phyloP scores from a whole-genome alignment of 2,888 invertebrate species.

The Blastobasis lacticolella region DNA sequence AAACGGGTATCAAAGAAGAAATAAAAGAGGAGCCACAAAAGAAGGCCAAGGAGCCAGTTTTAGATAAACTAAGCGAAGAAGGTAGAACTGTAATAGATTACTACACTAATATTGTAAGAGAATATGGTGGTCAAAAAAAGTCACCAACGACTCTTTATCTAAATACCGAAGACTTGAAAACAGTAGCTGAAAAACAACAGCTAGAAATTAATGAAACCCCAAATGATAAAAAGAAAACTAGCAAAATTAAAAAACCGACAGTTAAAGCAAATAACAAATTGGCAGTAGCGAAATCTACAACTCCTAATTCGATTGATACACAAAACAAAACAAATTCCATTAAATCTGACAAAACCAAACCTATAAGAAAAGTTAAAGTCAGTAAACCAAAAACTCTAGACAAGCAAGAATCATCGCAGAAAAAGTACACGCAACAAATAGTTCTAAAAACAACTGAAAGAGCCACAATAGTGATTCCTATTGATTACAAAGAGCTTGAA shows the following conservation, averaged over 20 bases:
- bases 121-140: slow-evolving; percentile 74
- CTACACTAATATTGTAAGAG: slow-evolving; percentile 85
- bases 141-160: slow-evolving; percentile 71
- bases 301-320: slow-evolving; percentile 25
- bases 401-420: slow-evolving; percentile 24
- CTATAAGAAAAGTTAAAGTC: slow-evolving; percentile 15
- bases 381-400: slow-evolving; percentile 15
- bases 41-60: slow-evolving; percentile 32
- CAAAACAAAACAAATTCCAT: slow-evolving; percentile 15
- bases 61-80: slow-evolving; percentile 74
- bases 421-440: slow-evolving; percentile 41
- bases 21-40: slow-evolving; percentile 17
- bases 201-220: slow-evolving; percentile 36
- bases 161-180: slow-evolving; percentile 76
- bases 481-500: slow-evolving; percentile 71
- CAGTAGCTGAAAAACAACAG: slow-evolving; percentile 70
- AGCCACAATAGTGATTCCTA: slow-evolving; percentile 63
- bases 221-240: slow-evolving; percentile 27
- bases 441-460: slow-evolving; percentile 56
- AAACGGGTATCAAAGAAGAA: slow-evolving; percentile 14
- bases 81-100: slow-evolving; percentile 83
- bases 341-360: slow-evolving; percentile 19
- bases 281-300: slow-evolving; percentile 22
- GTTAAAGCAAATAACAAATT: slow-evolving; percentile 27
- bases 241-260: slow-evolving; percentile 27